Evolutionary conservation across 64 coral and sea anemone genomes (phyloP).

Genomic region (Exaiptasia diaphana): DNA sequence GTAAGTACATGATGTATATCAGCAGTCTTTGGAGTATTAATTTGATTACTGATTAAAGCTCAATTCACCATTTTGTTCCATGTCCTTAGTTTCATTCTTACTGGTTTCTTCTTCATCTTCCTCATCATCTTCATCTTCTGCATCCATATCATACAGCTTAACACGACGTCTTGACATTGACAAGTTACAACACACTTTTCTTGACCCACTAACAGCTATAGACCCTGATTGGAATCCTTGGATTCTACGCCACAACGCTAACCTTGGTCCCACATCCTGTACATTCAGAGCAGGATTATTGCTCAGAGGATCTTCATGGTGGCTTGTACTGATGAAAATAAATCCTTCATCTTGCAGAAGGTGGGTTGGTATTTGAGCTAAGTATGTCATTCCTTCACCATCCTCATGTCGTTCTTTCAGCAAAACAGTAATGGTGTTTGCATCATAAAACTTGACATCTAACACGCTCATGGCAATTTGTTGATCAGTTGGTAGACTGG

Average conservation of each 20-base stretch:
- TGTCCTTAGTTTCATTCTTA: constrained; percentile 10
- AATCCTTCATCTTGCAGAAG: background rate
- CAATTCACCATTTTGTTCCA: background rate
- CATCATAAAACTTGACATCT: constrained; percentile 68
- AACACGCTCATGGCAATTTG: constrained; percentile 18
- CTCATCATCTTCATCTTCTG: constrained; percentile 81
- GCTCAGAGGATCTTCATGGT: background rate
- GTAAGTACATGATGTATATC: no score
- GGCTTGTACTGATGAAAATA: background rate
- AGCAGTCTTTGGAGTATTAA: no score
- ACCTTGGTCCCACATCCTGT: constrained; percentile 34
- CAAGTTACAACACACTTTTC: constrained; percentile 79
- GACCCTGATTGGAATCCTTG: constrained; percentile 57
- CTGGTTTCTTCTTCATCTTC: constrained; percentile 55
- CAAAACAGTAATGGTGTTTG: constrained; percentile 65
- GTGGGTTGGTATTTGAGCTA: constrained; percentile 78
- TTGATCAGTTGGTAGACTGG: constrained; percentile 5
- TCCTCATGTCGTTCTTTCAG: constrained; percentile 29
- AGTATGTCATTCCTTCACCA: constrained; percentile 21
- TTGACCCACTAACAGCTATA: constrained; percentile 74
- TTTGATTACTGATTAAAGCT: no score
- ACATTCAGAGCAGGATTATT: background rate
- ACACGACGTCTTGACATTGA: constrained; percentile 49
- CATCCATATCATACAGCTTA: constrained; percentile 87
- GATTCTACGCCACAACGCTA: constrained; percentile 70